Percentiles rank a stretch among this genome's conserved stretches.
Evolutionary conservation across 92 coral and sea anemone species (phyloP).

Genomic region (Phenganax stokvisi): DNA sequence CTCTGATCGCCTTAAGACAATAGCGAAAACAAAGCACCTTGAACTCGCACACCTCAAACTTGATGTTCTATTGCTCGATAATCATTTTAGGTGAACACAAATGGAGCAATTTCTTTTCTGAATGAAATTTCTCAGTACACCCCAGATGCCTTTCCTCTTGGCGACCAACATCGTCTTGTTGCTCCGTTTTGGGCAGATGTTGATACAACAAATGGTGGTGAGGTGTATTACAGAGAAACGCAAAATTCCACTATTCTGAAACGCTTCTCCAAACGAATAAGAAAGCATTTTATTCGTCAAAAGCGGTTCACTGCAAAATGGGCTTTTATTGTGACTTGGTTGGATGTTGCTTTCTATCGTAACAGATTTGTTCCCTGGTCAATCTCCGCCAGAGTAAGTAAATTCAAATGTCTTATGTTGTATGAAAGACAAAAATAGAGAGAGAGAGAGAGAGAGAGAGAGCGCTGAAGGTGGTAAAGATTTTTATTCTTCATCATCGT

Average conservation of each 20-base stretch:
- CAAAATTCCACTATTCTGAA: slow-evolving; percentile 22
- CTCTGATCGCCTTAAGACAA: no score
- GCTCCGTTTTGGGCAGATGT: slow-evolving; percentile 58
- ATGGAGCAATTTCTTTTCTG: slow-evolving; percentile 53
- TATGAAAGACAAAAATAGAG: no score
- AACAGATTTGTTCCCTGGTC: background rate
- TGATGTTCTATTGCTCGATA: no score
- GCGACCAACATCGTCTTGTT: slow-evolving; percentile 50
- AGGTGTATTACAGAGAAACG: slow-evolving; percentile 37
- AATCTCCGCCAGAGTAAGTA: background rate
- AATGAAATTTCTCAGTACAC: slow-evolving; percentile 42
- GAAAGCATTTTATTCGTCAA: slow-evolving; percentile 27
- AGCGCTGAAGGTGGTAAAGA: background rate
- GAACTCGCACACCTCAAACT: no score
- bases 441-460: no score
- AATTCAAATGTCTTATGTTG: background rate
- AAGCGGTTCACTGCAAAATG: slow-evolving; percentile 28
- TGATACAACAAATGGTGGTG: slow-evolving; percentile 31
- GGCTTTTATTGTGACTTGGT: slow-evolving; percentile 36
- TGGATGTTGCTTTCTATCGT: slow-evolving; percentile 30
- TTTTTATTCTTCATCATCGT: background rate
- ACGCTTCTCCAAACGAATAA: slow-evolving; percentile 28
- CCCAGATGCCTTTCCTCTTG: slow-evolving; percentile 66
- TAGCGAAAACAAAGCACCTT: no score
- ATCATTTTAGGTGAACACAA: slow-evolving; percentile 33